phyloP scores from a whole-genome alignment of 2,888 invertebrate species.

The Stenoptilia bipunctidactyla region DNA sequence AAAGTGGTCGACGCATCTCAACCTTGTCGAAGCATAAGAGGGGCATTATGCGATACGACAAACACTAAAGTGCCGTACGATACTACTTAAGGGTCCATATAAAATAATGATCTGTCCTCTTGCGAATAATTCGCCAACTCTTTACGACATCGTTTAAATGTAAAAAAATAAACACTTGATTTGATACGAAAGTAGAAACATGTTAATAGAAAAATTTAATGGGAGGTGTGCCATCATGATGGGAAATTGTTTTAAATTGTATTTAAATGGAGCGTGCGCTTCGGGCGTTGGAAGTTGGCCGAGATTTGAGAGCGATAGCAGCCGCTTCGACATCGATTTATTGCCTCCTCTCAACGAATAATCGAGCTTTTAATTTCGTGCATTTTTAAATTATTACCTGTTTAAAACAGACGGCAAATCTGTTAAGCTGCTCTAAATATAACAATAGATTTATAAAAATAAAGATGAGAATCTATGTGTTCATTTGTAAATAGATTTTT shows the following conservation, averaged over 20 bases:
- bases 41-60: slow-evolving; percentile 53
- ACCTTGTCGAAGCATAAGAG: slow-evolving; percentile 42
- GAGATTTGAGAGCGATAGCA: slow-evolving; percentile 38
- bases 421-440: not conserved
- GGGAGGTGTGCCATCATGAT: slow-evolving; percentile 23
- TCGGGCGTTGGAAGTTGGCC: slow-evolving; percentile 36
- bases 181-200: slow-evolving; percentile 12
- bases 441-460: too few relatives aligned
- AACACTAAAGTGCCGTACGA: slow-evolving; percentile 44
- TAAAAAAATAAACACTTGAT: slow-evolving; percentile 17
- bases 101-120: slow-evolving; percentile 52
- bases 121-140: slow-evolving; percentile 31
- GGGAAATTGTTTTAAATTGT: slow-evolving; percentile 46
- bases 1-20: slow-evolving; percentile 62
- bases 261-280: slow-evolving; percentile 21
- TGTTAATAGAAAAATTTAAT: slow-evolving; percentile 23
- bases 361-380: slow-evolving; percentile 14
- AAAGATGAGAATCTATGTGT: too few relatives aligned
- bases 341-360: slow-evolving; percentile 25
- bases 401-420: not conserved
- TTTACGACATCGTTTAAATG: slow-evolving; percentile 30
- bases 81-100: slow-evolving; percentile 49
- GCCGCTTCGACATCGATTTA: slow-evolving; percentile 42
- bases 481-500: too few relatives aligned
- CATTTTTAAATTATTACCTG: slow-evolving; percentile 2